Percentiles rank a stretch among this genome's conserved stretches.
phyloP scores from a whole-genome alignment of 2,113 vertebrate species.

The Camelus bactrianus region DNA sequence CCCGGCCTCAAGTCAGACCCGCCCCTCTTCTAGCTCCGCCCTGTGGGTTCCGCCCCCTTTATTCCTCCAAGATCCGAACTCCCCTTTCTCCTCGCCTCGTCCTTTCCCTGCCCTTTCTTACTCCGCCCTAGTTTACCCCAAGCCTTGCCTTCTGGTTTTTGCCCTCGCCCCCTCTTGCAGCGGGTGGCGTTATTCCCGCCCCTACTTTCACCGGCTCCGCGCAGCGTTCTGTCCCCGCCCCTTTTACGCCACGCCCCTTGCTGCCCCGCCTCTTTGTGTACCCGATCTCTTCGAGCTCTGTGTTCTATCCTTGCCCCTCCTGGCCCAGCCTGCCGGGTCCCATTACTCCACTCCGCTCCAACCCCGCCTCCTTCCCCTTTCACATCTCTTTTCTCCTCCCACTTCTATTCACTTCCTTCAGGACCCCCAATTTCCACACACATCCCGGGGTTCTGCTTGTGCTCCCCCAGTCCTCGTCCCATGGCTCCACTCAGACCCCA shows the following conservation, averaged over 20 bases:
- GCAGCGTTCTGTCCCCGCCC: background rate
- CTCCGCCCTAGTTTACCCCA: background rate
- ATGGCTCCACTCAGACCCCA: background rate
- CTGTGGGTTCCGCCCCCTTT: background rate
- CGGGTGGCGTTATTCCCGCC: background rate
- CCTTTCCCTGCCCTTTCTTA: background rate
- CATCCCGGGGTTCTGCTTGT: background rate
- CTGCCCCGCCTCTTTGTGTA: background rate
- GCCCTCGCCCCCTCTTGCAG: background rate
- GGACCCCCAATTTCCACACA: background rate
- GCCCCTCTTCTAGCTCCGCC: background rate
- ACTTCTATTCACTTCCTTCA: background rate
- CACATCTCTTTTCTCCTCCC: background rate
- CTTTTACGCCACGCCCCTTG: fast-evolving
- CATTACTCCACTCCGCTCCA: fast-evolving
- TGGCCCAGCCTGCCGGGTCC: background rate
- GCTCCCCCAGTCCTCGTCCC: fast-evolving
- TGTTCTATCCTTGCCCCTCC: background rate
- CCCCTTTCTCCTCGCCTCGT: no score
- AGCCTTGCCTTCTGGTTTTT: fast-evolving
- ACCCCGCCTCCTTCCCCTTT: background rate
- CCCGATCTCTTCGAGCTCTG: background rate
- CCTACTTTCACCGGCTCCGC: fast-evolving
- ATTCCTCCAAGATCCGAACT: fast-evolving
- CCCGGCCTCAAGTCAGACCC: fast-evolving